phyloP scores from a whole-genome alignment of 2,797 vertebrate genomes.

The Hybognathus amarus region DNA sequence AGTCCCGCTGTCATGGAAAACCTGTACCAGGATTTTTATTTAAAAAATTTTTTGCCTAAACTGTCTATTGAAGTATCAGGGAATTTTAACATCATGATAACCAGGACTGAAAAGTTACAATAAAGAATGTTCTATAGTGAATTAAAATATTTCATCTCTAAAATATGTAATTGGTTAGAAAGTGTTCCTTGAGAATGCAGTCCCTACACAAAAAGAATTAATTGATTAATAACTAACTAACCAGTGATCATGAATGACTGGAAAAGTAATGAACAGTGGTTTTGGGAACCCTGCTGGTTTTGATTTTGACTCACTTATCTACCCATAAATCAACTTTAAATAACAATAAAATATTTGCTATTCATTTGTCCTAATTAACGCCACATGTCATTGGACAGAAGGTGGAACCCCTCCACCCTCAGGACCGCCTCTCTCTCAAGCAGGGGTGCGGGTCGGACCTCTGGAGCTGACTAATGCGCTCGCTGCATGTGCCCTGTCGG shows the following conservation, averaged over 20 bases:
- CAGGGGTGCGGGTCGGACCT: conserved; percentile 72
- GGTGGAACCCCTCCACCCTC: conserved; percentile 49
- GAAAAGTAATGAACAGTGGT: neutral
- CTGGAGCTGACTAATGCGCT: conserved; percentile 82
- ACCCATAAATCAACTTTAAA: neutral
- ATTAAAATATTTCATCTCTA: neutral
- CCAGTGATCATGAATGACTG: neutral
- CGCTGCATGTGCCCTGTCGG: conserved; percentile 81
- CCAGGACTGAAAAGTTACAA: neutral
- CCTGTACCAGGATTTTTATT: neutral
- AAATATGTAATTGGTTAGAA: neutral
- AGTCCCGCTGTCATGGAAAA: neutral
- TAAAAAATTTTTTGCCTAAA: neutral
- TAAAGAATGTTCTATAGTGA: neutral
- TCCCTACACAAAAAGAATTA: neutral
- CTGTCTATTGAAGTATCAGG: neutral
- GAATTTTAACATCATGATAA: neutral
- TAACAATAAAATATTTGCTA: neutral
- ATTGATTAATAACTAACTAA: too few species aligned
- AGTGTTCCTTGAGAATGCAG: neutral
- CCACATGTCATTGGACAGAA: conserved; percentile 54
- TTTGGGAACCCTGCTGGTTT: neutral
- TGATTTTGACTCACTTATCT: neutral
- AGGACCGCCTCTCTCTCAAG: conserved; percentile 69
- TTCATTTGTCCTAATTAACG: neutral